Conservation (phyloP, 2,113 vertebrate genomes). For the Cryptotis parvus region DNA sequence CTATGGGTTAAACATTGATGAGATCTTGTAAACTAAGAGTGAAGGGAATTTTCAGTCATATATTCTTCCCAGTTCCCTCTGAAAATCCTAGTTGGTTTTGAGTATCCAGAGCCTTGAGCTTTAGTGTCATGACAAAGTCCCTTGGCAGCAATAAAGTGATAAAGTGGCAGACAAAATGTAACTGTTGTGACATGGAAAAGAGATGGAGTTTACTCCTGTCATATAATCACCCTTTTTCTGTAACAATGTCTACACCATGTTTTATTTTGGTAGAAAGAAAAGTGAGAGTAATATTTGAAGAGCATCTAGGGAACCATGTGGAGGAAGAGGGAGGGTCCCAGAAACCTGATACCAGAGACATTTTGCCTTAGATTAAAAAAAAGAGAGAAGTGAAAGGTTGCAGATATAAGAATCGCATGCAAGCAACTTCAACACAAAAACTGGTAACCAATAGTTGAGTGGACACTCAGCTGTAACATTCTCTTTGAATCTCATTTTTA, state of each 20-base stretch:
- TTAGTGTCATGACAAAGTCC: neutral
- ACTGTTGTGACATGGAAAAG: conserved; percentile 19
- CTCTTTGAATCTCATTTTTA: neutral
- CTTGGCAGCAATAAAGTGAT: neutral
- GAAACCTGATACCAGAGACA: neutral
- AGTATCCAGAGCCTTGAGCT: neutral
- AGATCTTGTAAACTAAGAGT: no score
- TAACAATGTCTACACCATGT: neutral
- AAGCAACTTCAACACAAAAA: no score
- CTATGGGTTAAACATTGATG: no score
- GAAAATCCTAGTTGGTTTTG: neutral
- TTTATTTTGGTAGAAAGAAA: neutral
- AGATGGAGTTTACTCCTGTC: neutral
- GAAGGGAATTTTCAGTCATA: neutral
- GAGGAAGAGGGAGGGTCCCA: neutral
- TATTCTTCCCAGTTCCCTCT: neutral
- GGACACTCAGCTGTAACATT: neutral
- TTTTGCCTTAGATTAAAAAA: neutral
- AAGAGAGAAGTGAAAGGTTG: neutral
- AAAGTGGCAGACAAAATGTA: neutral
- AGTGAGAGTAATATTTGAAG: neutral
- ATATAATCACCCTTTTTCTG: neutral
- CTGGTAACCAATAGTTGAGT: neutral
- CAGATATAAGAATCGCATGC: neutral
- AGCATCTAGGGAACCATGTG: neutral